phyloP scores from a whole-genome alignment of 2,797 vertebrate genomes.

The Cercopithecus petaurista region DNA sequence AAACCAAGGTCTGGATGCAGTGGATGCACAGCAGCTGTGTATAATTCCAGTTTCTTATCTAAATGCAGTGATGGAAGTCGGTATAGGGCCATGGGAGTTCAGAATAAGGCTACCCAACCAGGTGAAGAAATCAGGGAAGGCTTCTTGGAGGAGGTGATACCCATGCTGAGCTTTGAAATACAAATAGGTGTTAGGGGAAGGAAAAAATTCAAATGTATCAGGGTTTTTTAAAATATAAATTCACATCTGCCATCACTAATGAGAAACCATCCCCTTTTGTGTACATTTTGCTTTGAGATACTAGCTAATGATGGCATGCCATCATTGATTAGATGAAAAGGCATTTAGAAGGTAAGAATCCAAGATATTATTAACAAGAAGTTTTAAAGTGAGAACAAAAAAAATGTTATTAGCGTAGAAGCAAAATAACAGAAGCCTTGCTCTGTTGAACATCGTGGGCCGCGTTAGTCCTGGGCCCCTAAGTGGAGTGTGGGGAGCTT shows the following conservation, averaged over 20 bases:
- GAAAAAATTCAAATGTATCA: background rate
- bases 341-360: background rate
- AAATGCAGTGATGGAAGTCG: background rate
- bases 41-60: background rate
- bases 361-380: background rate
- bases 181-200: background rate
- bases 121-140: background rate
- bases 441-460: background rate
- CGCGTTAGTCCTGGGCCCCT: accelerated
- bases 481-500: background rate
- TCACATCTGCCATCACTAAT: background rate
- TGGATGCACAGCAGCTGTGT: background rate
- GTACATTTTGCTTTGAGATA: background rate
- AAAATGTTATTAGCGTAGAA: background rate
- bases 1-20: background rate
- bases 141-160: background rate
- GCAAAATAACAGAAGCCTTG: accelerated
- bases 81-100: background rate
- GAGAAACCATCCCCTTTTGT: background rate
- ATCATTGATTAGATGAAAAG: background rate
- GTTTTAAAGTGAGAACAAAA: background rate
- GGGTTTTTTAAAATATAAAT: background rate
- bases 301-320: background rate
- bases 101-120: background rate
- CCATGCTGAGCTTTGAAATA: background rate